These are phyloP conservation scores for Thymelicus sylvestris DNA, from an alignment of 2,888 invertebrate genomes.

Conservation along the genomic window DNA sequence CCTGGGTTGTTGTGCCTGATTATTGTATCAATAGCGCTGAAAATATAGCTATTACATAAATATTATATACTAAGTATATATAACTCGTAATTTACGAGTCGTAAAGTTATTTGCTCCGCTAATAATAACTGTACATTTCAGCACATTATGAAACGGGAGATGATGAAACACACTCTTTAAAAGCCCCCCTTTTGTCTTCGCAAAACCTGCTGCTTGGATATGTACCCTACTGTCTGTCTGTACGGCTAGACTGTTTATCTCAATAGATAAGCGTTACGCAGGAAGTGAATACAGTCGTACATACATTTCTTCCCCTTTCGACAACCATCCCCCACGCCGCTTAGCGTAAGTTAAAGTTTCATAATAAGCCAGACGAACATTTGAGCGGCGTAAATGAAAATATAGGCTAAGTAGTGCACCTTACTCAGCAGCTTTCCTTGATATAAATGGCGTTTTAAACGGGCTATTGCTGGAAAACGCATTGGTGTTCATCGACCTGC, in stretches of 20 bases:
- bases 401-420: constrained; percentile 29
- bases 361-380: constrained; percentile 27
- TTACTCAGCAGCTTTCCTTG: constrained; percentile 30
- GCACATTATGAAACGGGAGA: constrained; percentile 22
- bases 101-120: too few relatives aligned
- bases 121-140: too few relatives aligned
- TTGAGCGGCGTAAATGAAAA: constrained; percentile 11
- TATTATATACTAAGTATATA: too few relatives aligned
- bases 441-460: constrained; percentile 28
- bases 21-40: too few relatives aligned
- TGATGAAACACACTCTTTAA: constrained; percentile 26
- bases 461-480: constrained; percentile 23
- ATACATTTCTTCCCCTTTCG: constrained; percentile 33
- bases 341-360: constrained; percentile 13
- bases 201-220: constrained; percentile 33
- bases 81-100: too few relatives aligned
- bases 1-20: too few relatives aligned
- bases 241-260: constrained; percentile 37
- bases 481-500: constrained; percentile 27
- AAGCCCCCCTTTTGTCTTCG: constrained; percentile 29
- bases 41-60: too few relatives aligned
- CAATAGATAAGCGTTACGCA: constrained; percentile 36
- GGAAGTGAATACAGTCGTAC: constrained; percentile 36
- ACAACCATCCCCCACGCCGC: constrained; percentile 10
- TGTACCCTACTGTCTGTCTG: constrained; percentile 37